Base-by-base conservation (phyloP, 2,888 invertebrate genomes). In the Charanyca ferruginea region DNA sequence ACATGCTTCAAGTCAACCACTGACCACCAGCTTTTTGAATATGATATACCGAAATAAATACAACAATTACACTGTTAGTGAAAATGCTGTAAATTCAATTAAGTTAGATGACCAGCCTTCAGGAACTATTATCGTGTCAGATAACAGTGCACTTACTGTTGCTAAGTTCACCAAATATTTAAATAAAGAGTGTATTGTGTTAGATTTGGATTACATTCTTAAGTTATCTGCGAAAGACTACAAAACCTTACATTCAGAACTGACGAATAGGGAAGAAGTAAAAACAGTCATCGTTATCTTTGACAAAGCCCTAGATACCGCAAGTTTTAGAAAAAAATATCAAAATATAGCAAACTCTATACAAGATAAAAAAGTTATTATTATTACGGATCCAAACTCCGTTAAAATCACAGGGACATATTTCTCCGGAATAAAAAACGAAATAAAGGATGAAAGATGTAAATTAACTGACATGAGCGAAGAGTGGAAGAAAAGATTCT, bases 401-500 rank as follows among this genome's bases (percentile, higher is more conserved):
- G 49, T 75, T 6, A 42, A 57, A 32, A 2, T 41, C 9, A 13
- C 63, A 9, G 28, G 18, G 13, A 54, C 41, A 28, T 23, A 44
- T 44, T 66, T 68, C 35, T 8, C 44, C n/a, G n/a, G 47, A 13
- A 13, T 7, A 3, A 9, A 32, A 23, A 32, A 47, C 5, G 9
- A 51, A 23, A 28, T 55, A 11, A 28, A 41, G 22, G 55, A 68
- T 23, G 16, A 54, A 22, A 51, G 41, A 18, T 49, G 18, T 48
- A 72, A 28, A 52, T 32, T 0, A 16, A 25, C 13, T 13, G 61
- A 72, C 1, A 42, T 79, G 9, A 72, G 45, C 13, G 18, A 48
- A 72, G 53, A 65, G 3, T 44, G 62, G 11, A 66, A 65, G 23
- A 49, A 20, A 20, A 44, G 48, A 16, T 20, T 77, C 13, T 45